A percentile compares a stretch with the other conserved stretches of the same genome.
Conservation (phyloP, 2,888 invertebrate genomes). For the Napeogenes sylphis region DNA sequence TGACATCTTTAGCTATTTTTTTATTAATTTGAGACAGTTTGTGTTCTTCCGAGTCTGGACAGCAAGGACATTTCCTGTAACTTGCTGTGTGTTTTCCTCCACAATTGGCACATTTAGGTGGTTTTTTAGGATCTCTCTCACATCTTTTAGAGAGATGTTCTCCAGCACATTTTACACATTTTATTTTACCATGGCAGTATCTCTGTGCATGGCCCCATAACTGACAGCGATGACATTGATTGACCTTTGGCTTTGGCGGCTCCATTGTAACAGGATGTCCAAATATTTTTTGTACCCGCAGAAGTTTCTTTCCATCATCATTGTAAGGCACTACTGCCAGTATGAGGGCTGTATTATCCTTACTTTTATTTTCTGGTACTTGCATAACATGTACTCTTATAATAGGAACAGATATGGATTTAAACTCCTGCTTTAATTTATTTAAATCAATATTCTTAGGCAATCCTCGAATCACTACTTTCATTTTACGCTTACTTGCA, state of each 20-base stretch:
- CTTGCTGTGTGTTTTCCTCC: slow-evolving; percentile 50
- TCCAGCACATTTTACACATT: slow-evolving; percentile 63
- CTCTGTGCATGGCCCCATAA: slow-evolving; percentile 62
- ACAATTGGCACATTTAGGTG: slow-evolving; percentile 59
- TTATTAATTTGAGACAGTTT: slow-evolving; percentile 15
- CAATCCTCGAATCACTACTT: slow-evolving; percentile 54
- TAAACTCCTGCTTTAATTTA: slow-evolving; percentile 43
- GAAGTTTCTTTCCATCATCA: slow-evolving; percentile 41
- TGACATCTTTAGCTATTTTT: not conserved
- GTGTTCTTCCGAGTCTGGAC: slow-evolving; percentile 26
- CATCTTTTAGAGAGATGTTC: slow-evolving; percentile 54
- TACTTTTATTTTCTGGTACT: slow-evolving; percentile 33
- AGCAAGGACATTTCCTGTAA: slow-evolving; percentile 44
- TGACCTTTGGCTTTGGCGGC: slow-evolving; percentile 43
- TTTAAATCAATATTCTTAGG: slow-evolving; percentile 41
- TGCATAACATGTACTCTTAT: slow-evolving; percentile 53
- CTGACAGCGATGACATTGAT: slow-evolving; percentile 63
- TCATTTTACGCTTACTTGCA: slow-evolving; percentile 50
- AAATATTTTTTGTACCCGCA: slow-evolving; percentile 42
- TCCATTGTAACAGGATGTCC: slow-evolving; percentile 49
- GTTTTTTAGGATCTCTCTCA: slow-evolving; percentile 35
- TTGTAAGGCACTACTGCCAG: slow-evolving; percentile 49
- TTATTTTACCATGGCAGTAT: slow-evolving; percentile 50
- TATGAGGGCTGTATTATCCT: slow-evolving; percentile 39
- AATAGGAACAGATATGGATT: slow-evolving; percentile 46